These are phyloP conservation scores for Drosophila fungiperda DNA, from an alignment of 2,888 invertebrate species.

Conservation along the genomic window DNA sequence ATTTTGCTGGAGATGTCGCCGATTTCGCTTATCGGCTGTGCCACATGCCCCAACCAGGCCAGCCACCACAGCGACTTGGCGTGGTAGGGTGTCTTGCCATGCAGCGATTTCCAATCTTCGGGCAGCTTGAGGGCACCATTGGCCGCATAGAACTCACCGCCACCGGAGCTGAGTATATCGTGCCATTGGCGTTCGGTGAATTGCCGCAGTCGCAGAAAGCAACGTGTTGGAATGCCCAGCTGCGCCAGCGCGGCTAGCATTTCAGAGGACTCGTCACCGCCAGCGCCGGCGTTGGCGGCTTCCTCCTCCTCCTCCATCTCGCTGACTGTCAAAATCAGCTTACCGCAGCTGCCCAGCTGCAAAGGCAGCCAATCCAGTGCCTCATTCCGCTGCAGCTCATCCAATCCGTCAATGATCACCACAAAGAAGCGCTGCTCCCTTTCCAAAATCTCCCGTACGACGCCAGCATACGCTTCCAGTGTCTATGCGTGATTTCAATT, in stretches of 20 bases:
- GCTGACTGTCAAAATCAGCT: constrained; percentile 89
- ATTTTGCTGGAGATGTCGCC: constrained; percentile 88
- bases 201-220: constrained; percentile 81
- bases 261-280: constrained; percentile 50
- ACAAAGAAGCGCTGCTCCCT: constrained; percentile 87
- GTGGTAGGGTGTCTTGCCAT: constrained; percentile 83
- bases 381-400: constrained; percentile 85
- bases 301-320: constrained; percentile 60
- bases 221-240: constrained; percentile 78
- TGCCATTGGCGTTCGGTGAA: constrained; percentile 84
- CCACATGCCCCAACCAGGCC: constrained; percentile 87
- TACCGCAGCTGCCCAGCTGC: constrained; percentile 90
- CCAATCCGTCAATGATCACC: constrained; percentile 91
- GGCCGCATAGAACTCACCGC: constrained; percentile 83
- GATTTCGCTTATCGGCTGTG: constrained; percentile 86
- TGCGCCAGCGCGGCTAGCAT: constrained; percentile 76
- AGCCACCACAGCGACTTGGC: constrained; percentile 87
- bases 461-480: constrained; percentile 89
- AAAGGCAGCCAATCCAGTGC: constrained; percentile 91
- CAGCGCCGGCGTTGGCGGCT: constrained; percentile 19
- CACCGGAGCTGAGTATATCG: constrained; percentile 83
- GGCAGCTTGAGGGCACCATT: constrained; percentile 83
- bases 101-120: constrained; percentile 80
- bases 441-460: constrained; percentile 85
- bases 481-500: constrained; percentile 86